Percentiles rank a stretch among this genome's conserved stretches.
phyloP scores from a whole-genome alignment of 1,140 invertebrate genomes.

The Nautilus pompilius region DNA sequence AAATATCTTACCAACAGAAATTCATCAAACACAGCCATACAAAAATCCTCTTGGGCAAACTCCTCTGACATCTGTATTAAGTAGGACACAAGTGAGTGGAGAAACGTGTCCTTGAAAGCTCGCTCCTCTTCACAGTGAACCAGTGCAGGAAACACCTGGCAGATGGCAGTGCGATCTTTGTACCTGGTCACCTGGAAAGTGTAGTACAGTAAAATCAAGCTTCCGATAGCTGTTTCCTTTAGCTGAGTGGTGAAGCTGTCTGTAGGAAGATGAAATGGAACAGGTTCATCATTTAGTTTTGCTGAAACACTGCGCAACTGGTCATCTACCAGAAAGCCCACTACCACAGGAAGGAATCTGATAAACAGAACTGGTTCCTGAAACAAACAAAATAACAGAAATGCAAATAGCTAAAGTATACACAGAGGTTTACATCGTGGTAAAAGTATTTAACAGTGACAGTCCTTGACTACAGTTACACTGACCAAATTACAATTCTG shows the following conservation, averaged over 20 bases:
- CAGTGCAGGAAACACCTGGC: slow-evolving; percentile 82
- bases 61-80: slow-evolving; percentile 88
- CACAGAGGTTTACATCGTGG: too few relatives aligned
- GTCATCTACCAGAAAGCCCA: slow-evolving; percentile 96
- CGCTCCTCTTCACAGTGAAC: slow-evolving; percentile 87
- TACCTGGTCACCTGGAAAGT: slow-evolving; percentile 62
- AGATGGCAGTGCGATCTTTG: slow-evolving; percentile 79
- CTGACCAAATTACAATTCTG: too few relatives aligned
- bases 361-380: slow-evolving; percentile 85
- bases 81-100: slow-evolving; percentile 83
- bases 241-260: slow-evolving; percentile 42
- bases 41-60: slow-evolving; percentile 90
- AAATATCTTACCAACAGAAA: slow-evolving; percentile 73
- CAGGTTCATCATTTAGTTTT: slow-evolving; percentile 88
- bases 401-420: neutral
- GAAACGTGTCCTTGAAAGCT: slow-evolving; percentile 91
- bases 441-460: too few relatives aligned
- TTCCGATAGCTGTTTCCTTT: slow-evolving; percentile 65
- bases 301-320: slow-evolving; percentile 83
- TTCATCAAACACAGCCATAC: slow-evolving; percentile 93
- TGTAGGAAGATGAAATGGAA: slow-evolving; percentile 75
- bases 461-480: too few relatives aligned
- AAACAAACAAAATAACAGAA: neutral
- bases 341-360: slow-evolving; percentile 89
- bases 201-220: slow-evolving; percentile 93